A percentile compares a stretch with the other conserved stretches of the same genome.
Conservation (phyloP, 2,113 vertebrate genomes). For the Theristicus caerulescens region DNA sequence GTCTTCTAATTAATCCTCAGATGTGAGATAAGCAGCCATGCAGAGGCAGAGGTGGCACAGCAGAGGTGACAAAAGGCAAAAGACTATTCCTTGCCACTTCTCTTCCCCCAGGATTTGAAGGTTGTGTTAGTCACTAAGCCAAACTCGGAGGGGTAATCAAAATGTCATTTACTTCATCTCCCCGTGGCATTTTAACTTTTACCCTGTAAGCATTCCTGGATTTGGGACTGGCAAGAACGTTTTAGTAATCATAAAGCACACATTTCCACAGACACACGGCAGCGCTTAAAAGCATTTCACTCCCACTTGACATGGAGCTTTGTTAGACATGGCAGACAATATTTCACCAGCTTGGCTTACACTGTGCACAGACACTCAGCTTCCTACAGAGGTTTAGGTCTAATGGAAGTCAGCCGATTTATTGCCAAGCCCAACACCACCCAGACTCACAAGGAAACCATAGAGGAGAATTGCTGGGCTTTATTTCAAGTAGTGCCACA, state of each 20-base stretch:
- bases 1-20: constrained; percentile 16
- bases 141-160: background rate
- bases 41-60: background rate
- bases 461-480: background rate
- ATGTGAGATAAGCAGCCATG: background rate
- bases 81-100: background rate
- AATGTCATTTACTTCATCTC: background rate
- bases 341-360: background rate
- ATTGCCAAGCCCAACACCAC: background rate
- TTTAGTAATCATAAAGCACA: constrained; percentile 21
- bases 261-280: background rate
- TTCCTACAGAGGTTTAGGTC: background rate
- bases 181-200: constrained; percentile 10
- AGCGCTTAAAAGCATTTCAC: background rate
- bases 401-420: background rate
- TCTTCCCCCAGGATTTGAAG: background rate
- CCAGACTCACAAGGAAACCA: background rate
- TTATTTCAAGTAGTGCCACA: constrained; percentile 16
- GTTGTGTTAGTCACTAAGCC: background rate
- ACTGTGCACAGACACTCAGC: background rate
- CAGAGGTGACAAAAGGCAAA: background rate
- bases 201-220: constrained; percentile 3
- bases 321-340: constrained; percentile 1
- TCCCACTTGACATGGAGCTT: background rate
- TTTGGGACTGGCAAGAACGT: constrained; percentile 5